phyloP scores from a whole-genome alignment of 53 echinoderm and acorn worm species.

The Antedon mediterranea region DNA sequence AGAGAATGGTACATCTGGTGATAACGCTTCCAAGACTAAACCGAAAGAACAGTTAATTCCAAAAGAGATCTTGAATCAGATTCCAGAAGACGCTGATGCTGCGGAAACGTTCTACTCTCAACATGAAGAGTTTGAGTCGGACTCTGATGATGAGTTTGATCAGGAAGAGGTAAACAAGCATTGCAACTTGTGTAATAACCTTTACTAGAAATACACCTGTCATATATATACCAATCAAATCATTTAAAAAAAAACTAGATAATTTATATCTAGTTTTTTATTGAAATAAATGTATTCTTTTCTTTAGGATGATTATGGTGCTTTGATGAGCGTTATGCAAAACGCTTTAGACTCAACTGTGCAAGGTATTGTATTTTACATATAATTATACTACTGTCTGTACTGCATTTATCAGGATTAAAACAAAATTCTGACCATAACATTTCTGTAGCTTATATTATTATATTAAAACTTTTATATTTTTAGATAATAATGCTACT shows the following conservation, averaged over 20 bases:
- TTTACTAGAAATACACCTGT: no score
- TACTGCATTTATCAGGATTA: not conserved
- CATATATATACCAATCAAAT: no score
- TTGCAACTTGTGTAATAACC: no score
- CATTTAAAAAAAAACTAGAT: no score
- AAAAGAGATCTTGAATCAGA: constrained; percentile 15
- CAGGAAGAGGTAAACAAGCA: not conserved
- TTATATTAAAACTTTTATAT: not conserved
- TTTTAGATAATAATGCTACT: constrained; percentile 76
- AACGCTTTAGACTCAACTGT: constrained; percentile 72
- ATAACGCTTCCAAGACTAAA: constrained; percentile 9
- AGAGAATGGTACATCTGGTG: constrained; percentile 14
- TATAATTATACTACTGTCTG: not conserved
- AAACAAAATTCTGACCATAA: no score
- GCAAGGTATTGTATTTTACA: constrained; percentile 23
- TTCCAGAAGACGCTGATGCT: constrained; percentile 72
- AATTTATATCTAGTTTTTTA: no score
- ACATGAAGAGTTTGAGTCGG: constrained; percentile 91
- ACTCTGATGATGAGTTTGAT: constrained; percentile 31
- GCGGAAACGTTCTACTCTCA: constrained; percentile 97
- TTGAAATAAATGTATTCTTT: not conserved
- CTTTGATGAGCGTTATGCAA: constrained; percentile 82
- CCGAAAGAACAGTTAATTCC: not conserved
- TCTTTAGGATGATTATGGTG: constrained; percentile 71
- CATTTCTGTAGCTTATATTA: no score